Percentiles rank a stretch among this genome's conserved stretches.
Evolutionary conservation across 1,140 invertebrate species (phyloP).

Genomic region (Camponotus pennsylvanicus): DNA sequence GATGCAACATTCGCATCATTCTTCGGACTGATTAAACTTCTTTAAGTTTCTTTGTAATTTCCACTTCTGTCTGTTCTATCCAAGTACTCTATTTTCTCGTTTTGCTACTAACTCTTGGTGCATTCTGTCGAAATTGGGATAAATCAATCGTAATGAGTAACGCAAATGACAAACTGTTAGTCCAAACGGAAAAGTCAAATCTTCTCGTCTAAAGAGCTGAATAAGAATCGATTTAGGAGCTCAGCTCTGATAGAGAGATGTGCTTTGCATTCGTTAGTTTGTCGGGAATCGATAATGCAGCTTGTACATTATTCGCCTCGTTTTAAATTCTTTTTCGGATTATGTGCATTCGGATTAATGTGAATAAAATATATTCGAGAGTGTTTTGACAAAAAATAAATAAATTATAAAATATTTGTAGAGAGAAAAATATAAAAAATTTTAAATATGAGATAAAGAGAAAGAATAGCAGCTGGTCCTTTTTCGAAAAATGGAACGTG

Average conservation of each 20-base stretch:
- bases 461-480: not conserved
- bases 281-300: constrained; percentile 26
- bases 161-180: constrained; percentile 40
- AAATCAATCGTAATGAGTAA: constrained; percentile 41
- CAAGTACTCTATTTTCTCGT: constrained; percentile 39
- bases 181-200: constrained; percentile 41
- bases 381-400: not conserved
- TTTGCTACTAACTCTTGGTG: not conserved
- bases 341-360: constrained; percentile 3
- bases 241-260: constrained; percentile 31
- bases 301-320: constrained; percentile 19
- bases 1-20: constrained; percentile 47
- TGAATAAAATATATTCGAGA: not conserved
- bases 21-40: constrained; percentile 66
- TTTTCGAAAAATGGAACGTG: not conserved
- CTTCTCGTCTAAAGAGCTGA: constrained; percentile 4
- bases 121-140: constrained; percentile 38
- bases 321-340: constrained; percentile 28
- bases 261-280: constrained; percentile 40
- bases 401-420: constrained; percentile 18
- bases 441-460: not conserved
- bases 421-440: not conserved
- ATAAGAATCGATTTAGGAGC: constrained; percentile 24
- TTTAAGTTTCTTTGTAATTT: constrained; percentile 57
- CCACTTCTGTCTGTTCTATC: constrained; percentile 48